Base-by-base conservation (phyloP, 2,797 vertebrate species). In the Petrocephalus schoutedeni region DNA sequence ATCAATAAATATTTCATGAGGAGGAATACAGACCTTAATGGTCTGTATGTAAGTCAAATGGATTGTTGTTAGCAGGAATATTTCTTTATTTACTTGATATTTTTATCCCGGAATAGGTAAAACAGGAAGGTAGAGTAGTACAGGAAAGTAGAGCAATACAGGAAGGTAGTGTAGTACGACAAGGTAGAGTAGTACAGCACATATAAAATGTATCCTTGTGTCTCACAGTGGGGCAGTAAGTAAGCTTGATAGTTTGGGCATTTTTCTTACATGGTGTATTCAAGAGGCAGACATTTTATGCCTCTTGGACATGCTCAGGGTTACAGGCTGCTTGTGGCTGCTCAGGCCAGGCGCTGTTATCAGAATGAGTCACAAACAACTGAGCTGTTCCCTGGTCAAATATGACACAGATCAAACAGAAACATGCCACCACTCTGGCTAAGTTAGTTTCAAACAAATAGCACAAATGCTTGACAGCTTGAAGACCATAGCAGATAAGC, bases 241-340 rank as follows among this genome's bases (percentile, higher is more conserved):
- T 59, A 19, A 2, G 56, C 16, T 45, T 57, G 7, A 86, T 32
- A 19, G 54, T 41, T 32, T 41, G 28, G 28, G 1, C 84, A n/a
- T 32, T 86, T 67, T 54, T 85, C 32, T 21, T 32, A 32, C 10
- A 84, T 14, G 19, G 32, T 71, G 14, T 23, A 56, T 28, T 57
- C 1, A 19, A 3, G 0, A 2, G 49, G 16, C 1, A 51, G 51
- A 3, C 10, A 5, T 12, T 14, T 88, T 77, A 86, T 80, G 89
- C 59, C 77, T 90, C 83, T 89, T 92, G 1, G 88, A 87, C 92
- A 92, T 86, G 0, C 41, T 67, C 86, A 92, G 90, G 83, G 89
- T 64, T 77, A 89, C 56, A 87, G 91, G 88, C 0, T 88, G 87
- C 0, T 88, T 89, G 0, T 89, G 86, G 14, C 10, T 83, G 71